Percentiles rank a stretch among this genome's conserved stretches.
Evolutionary conservation across 1,140 invertebrate genomes (phyloP).

Genomic region (Venustaconcha ellipsiformis): DNA sequence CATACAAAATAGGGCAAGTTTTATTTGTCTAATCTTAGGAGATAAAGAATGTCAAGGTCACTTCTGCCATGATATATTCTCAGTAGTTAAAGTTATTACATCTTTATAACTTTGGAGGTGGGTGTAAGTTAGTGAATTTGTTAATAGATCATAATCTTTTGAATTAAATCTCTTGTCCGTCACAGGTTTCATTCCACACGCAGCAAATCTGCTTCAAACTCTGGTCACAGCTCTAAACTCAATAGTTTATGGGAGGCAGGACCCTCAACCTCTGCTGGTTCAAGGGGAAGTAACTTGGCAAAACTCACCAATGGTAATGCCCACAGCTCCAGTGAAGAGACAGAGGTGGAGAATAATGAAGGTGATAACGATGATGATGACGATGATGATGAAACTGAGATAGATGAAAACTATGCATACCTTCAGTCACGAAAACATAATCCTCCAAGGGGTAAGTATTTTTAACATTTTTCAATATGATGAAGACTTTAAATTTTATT

Average conservation of each 20-base stretch:
- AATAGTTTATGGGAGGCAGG: background rate
- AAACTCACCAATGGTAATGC: constrained; percentile 10
- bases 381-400: constrained; percentile 30
- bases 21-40: too few relatives aligned
- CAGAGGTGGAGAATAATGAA: constrained; percentile 3
- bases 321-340: constrained; percentile 7
- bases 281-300: too few relatives aligned
- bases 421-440: too few relatives aligned
- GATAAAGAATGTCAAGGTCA: too few relatives aligned
- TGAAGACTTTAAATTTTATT: too few relatives aligned
- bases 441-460: too few relatives aligned
- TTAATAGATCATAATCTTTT: background rate
- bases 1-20: too few relatives aligned
- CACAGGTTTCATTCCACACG: background rate
- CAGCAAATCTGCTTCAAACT: background rate
- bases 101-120: too few relatives aligned
- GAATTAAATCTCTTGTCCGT: background rate
- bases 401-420: background rate
- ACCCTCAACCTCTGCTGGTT: background rate
- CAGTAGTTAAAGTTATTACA: too few relatives aligned
- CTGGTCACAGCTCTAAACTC: background rate
- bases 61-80: too few relatives aligned
- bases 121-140: background rate
- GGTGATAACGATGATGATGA: constrained; percentile 29
- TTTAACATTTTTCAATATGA: too few relatives aligned